Percentiles rank a stretch among this genome's conserved stretches.
These are phyloP conservation scores for Drosophila lacertosa DNA, from an alignment of 1,140 invertebrate species.

Conservation along the genomic window DNA sequence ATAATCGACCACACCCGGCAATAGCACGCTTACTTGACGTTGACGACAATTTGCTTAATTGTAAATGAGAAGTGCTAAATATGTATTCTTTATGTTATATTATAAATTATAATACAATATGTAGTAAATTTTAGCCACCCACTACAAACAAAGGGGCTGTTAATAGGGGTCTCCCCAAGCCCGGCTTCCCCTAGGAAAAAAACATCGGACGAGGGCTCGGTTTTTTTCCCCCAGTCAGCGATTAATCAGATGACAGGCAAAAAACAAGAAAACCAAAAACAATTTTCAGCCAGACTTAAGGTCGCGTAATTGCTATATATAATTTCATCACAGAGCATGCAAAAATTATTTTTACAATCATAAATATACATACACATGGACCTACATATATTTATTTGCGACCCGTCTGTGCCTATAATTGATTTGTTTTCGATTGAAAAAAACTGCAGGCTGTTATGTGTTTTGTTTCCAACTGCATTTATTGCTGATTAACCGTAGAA, in stretches of 20 bases:
- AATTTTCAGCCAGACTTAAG: slow-evolving; percentile 30
- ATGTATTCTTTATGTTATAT: no score
- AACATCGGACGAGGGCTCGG: slow-evolving; percentile 35
- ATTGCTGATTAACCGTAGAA: slow-evolving; percentile 65
- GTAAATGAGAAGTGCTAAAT: slow-evolving; percentile 19
- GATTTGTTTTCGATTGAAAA: slow-evolving; percentile 59
- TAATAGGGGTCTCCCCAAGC: slow-evolving; percentile 1
- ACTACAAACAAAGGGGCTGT: not conserved
- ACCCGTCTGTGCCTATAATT: slow-evolving; percentile 44
- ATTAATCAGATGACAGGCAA: slow-evolving; percentile 49
- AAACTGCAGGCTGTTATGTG: slow-evolving; percentile 37
- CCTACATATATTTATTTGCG: slow-evolving; percentile 38
- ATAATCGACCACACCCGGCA: no score
- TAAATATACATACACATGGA: slow-evolving; percentile 35
- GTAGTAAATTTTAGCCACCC: slow-evolving; percentile 26
- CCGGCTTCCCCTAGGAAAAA: not conserved
- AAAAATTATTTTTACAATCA: slow-evolving; percentile 23
- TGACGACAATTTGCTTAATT: not conserved
- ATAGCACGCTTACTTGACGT: no score
- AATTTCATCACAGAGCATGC: slow-evolving; percentile 59
- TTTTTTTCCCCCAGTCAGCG: slow-evolving; percentile 32
- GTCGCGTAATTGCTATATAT: slow-evolving; percentile 53
- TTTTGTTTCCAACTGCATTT: slow-evolving; percentile 64
- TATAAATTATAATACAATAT: no score
- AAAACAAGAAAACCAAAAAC: slow-evolving; percentile 18